Evolutionary conservation across 2,888 invertebrate species (phyloP).

Genomic region (Nomada fabriciana): DNA sequence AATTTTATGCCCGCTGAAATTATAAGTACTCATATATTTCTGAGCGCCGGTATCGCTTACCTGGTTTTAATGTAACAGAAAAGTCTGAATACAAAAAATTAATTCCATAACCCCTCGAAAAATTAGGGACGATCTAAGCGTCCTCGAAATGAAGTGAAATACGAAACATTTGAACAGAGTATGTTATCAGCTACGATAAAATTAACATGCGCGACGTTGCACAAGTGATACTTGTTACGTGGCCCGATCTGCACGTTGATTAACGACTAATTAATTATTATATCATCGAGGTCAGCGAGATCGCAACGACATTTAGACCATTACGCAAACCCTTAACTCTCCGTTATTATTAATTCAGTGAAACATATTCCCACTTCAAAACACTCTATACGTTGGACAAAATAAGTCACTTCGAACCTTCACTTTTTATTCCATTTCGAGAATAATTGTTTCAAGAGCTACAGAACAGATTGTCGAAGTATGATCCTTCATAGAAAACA

Average conservation of each 20-base stretch:
- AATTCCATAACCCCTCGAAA: background rate
- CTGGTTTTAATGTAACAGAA: background rate
- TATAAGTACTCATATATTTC: background rate
- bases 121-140: background rate
- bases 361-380: too few species aligned
- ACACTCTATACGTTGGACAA: background rate
- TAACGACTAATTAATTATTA: constrained; percentile 6
- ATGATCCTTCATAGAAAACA: constrained; percentile 1
- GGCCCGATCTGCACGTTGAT: constrained; percentile 4
- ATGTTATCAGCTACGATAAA: constrained; percentile 20
- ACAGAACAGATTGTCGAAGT: background rate
- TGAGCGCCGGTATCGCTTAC: background rate
- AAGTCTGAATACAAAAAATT: too few species aligned
- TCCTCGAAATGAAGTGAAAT: background rate
- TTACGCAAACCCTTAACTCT: background rate
- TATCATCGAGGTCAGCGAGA: background rate
- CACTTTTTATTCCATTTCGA: background rate
- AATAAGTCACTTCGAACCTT: background rate
- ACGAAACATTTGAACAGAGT: constrained; percentile 4
- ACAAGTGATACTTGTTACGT: constrained; percentile 3
- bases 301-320: background rate
- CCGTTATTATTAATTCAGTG: background rate
- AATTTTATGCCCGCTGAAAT: too few species aligned
- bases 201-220: constrained; percentile 6
- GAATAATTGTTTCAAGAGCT: background rate